Percentiles rank a stretch among this genome's conserved stretches.
These are phyloP conservation scores for Elephantulus edwardii DNA, from an alignment of 2,113 vertebrate species.

Conservation along the genomic window DNA sequence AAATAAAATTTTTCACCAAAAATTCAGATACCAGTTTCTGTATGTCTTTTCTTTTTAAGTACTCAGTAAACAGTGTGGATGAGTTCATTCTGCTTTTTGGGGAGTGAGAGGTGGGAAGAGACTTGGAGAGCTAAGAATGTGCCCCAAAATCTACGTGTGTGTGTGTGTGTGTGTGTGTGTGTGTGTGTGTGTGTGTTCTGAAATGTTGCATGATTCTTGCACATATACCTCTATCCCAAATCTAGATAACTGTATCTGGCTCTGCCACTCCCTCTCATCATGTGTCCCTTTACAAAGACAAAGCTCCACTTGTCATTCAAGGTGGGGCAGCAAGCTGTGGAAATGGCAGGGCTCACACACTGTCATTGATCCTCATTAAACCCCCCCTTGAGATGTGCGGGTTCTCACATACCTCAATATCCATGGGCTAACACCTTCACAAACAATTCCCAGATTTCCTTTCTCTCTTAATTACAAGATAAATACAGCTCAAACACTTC, in stretches of 20 bases:
- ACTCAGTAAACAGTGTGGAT: neutral
- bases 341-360: neutral
- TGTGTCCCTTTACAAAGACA: constrained; percentile 33
- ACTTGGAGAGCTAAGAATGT: neutral
- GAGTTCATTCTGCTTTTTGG: neutral
- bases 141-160: neutral
- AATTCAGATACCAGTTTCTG: neutral
- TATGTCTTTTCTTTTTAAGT: neutral
- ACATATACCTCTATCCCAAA: neutral
- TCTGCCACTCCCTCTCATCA: neutral
- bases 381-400: constrained; percentile 9
- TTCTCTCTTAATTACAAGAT: constrained; percentile 54
- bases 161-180: too few relatives aligned
- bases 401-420: constrained; percentile 52
- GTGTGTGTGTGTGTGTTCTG: neutral
- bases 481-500: constrained; percentile 42
- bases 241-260: constrained; percentile 15
- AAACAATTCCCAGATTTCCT: constrained; percentile 40
- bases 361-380: constrained; percentile 66
- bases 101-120: neutral
- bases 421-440: constrained; percentile 3
- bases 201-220: neutral
- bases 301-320: constrained; percentile 36
- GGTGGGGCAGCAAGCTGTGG: neutral
- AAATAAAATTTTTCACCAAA: constrained; percentile 15